Conservation (phyloP, 1,140 invertebrate species). For the Bombyx mandarina region DNA sequence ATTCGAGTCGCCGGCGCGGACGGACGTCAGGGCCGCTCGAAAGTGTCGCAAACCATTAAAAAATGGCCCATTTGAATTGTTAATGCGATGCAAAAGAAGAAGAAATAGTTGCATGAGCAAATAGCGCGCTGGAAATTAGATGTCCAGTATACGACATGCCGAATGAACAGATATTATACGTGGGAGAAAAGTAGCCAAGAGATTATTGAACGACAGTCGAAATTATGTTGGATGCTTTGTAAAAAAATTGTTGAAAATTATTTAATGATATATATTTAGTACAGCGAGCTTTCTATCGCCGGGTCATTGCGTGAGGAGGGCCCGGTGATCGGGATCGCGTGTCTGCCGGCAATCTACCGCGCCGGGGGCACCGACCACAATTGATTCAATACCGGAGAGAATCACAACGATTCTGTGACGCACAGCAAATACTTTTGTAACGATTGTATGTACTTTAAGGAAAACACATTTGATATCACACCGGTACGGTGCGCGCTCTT, state of each 20-base stretch:
- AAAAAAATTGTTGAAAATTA: neutral
- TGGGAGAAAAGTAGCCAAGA: too few relatives aligned
- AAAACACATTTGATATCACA: too few relatives aligned
- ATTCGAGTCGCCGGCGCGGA: constrained; percentile 45
- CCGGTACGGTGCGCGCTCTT: too few relatives aligned
- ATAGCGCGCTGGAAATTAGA: constrained; percentile 48
- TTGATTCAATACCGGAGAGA: constrained; percentile 54
- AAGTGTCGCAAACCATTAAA: constrained; percentile 56
- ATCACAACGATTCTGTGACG: constrained; percentile 25
- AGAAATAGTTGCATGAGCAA: constrained; percentile 57
- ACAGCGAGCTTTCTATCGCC: neutral
- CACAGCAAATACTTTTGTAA: constrained; percentile 3
- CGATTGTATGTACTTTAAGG: neutral
- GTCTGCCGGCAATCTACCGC: constrained; percentile 48
- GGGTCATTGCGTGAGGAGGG: constrained; percentile 5
- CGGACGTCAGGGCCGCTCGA: constrained; percentile 59
- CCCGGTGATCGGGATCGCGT: constrained; percentile 27
- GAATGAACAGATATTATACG: too few relatives aligned
- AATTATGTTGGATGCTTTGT: too few relatives aligned
- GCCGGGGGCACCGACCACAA: constrained; percentile 48
- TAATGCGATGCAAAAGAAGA: constrained; percentile 47
- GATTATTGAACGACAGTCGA: too few relatives aligned
- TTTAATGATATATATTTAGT: constrained; percentile 3
- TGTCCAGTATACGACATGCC: constrained; percentile 27
- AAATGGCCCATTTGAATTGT: constrained; percentile 63